Evolutionary conservation across 1,140 invertebrate genomes (phyloP).

Genomic region (Formica selysi): DNA sequence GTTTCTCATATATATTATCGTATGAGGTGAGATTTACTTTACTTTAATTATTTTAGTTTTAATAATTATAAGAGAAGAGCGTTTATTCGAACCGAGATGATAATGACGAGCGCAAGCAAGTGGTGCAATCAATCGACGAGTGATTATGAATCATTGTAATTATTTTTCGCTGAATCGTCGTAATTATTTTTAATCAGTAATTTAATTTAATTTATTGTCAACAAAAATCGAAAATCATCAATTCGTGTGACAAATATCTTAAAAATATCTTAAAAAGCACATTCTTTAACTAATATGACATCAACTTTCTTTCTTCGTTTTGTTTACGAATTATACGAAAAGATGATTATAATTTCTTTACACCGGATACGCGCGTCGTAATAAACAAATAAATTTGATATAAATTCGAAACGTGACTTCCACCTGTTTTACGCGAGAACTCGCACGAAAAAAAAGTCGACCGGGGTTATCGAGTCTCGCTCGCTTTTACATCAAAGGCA

Average conservation of each 20-base stretch:
- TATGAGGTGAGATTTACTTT: too few relatives aligned
- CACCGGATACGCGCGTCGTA: background rate
- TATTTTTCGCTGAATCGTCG: too few relatives aligned
- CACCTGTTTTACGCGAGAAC: conserved; percentile 13
- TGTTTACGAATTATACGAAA: background rate
- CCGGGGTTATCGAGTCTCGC: conserved; percentile 30
- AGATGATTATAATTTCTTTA: background rate
- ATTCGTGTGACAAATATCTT: background rate
- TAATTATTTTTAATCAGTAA: too few relatives aligned
- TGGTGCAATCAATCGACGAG: too few relatives aligned
- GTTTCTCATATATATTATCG: too few relatives aligned
- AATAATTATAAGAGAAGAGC: too few relatives aligned
- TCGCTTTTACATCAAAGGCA: conserved; percentile 54
- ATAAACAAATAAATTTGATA: conserved; percentile 27
- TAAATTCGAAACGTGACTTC: conserved; percentile 33
- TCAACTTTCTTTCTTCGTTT: background rate
- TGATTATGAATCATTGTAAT: too few relatives aligned
- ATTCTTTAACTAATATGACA: background rate
- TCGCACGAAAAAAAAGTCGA: conserved; percentile 17
- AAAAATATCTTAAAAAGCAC: background rate
- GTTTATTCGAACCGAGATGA: too few relatives aligned
- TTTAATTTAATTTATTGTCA: too few relatives aligned
- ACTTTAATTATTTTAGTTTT: too few relatives aligned
- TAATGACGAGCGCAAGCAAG: too few relatives aligned
- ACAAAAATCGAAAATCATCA: too few relatives aligned